These are phyloP conservation scores for Archips xylosteana DNA, from an alignment of 2,888 invertebrate species.

Conservation along the genomic window DNA sequence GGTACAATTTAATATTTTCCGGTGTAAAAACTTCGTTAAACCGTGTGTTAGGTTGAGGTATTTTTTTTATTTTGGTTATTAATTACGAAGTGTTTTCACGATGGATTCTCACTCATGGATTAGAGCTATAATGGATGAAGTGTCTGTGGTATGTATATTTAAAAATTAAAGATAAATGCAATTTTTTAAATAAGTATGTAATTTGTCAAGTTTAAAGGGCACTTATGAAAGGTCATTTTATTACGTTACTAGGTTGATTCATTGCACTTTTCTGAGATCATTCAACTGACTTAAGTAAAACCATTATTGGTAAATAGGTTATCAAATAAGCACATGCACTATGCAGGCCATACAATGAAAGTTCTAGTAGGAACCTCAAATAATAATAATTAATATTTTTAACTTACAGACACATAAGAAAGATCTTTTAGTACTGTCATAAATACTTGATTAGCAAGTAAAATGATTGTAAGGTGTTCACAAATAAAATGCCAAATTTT, in stretches of 20 bases:
- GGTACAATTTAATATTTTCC: slow-evolving; percentile 48
- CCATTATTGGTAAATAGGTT: background rate
- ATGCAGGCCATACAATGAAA: background rate
- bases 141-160: slow-evolving; percentile 76
- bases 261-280: slow-evolving; percentile 7
- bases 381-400: background rate
- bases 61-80: slow-evolving; percentile 68
- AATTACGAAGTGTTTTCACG: slow-evolving; percentile 61
- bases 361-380: background rate
- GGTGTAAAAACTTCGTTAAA: slow-evolving; percentile 58
- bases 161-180: slow-evolving; percentile 11
- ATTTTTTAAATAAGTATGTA: slow-evolving; percentile 29
- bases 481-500: background rate
- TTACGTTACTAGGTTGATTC: slow-evolving; percentile 19
- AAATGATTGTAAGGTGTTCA: too few relatives aligned
- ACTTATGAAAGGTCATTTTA: slow-evolving; percentile 59
- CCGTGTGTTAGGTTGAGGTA: slow-evolving; percentile 61
- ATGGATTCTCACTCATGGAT: slow-evolving; percentile 59
- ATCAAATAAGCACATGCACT: background rate
- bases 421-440: background rate
- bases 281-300: background rate
- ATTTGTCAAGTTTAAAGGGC: slow-evolving; percentile 54
- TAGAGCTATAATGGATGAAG: slow-evolving; percentile 66
- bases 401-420: background rate
- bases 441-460: background rate